Evolutionary conservation across 2,888 invertebrate species (phyloP).

Genomic region (Norana najaformis): DNA sequence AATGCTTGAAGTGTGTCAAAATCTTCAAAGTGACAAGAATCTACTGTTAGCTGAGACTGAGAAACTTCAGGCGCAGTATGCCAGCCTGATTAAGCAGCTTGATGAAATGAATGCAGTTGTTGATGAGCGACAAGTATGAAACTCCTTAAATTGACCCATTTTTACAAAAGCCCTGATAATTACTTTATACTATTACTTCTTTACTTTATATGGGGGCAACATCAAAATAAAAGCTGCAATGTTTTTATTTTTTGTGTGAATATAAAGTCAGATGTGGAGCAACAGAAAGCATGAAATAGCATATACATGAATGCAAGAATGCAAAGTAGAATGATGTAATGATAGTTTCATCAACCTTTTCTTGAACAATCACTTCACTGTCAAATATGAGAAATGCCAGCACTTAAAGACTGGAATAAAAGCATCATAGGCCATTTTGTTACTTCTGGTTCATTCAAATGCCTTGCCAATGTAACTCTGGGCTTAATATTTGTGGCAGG

Average conservation of each 20-base stretch:
- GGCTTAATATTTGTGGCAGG: not conserved
- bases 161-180: not conserved
- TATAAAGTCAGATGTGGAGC: not conserved
- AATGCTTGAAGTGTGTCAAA: not conserved
- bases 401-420: not conserved
- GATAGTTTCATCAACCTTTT: not conserved
- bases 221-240: not conserved
- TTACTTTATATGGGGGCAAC: no score
- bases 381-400: not conserved
- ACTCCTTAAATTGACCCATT: not conserved
- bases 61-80: not conserved
- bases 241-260: not conserved
- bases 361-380: not conserved
- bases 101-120: not conserved
- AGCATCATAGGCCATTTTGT: no score
- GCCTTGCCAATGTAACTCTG: not conserved
- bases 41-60: slow-evolving; percentile 20
- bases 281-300: not conserved
- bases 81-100: slow-evolving; percentile 1
- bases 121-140: slow-evolving; percentile 4
- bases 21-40: not conserved
- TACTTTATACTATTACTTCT: no score
- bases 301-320: not conserved
- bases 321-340: no score
- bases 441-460: not conserved